These are phyloP conservation scores for Troglohyphantes excavatus DNA, from an alignment of 2,888 invertebrate genomes.

Conservation along the genomic window DNA sequence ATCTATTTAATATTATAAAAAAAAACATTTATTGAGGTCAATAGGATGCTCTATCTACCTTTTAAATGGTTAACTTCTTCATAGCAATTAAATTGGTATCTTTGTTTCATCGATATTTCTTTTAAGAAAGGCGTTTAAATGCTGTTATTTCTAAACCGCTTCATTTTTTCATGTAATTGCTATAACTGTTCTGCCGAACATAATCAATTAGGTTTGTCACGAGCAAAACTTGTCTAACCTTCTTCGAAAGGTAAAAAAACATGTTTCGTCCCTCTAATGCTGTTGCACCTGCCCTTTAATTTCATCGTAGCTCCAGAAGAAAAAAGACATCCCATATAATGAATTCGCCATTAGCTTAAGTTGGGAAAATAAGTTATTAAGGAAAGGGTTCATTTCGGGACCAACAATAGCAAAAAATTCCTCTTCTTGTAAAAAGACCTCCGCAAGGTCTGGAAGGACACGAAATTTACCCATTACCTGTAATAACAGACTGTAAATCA, in stretches of 20 bases:
- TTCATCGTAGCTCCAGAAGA: constrained; percentile 29
- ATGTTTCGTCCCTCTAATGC: constrained; percentile 26
- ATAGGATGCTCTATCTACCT: no score
- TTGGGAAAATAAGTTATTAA: constrained; percentile 43
- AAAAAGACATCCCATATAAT: constrained; percentile 15
- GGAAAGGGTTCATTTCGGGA: constrained; percentile 45
- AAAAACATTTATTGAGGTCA: no score
- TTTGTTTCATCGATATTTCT: no score
- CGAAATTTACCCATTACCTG: constrained; percentile 48
- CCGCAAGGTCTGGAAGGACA: constrained; percentile 50
- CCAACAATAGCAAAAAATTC: constrained; percentile 31
- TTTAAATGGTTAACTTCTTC: no score
- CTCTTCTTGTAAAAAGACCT: constrained; percentile 5
- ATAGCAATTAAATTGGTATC: no score
- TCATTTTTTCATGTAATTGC: constrained; percentile 22
- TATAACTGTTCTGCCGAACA: background rate
- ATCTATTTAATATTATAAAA: no score
- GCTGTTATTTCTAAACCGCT: background rate
- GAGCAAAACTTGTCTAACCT: background rate
- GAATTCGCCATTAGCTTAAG: constrained; percentile 52
- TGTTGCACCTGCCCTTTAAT: constrained; percentile 62
- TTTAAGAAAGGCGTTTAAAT: no score
- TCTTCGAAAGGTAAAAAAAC: constrained; percentile 4
- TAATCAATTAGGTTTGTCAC: constrained; percentile 27
- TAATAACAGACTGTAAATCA: constrained; percentile 49